Conservation (phyloP, 1,140 invertebrate species). For the Helicorthomorpha holstii region DNA sequence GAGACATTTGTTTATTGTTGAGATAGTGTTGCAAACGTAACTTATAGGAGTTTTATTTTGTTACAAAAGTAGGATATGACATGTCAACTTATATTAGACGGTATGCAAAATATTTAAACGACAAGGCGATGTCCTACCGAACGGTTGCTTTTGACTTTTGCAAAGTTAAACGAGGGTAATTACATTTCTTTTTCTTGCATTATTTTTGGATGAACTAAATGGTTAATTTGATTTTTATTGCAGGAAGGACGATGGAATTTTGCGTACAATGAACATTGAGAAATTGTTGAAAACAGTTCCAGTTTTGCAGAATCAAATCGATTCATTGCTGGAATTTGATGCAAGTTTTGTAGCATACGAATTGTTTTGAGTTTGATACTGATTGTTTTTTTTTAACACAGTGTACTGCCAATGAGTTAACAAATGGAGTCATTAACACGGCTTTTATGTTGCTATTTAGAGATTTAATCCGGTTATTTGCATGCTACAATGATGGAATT, state of each 20-base stretch:
- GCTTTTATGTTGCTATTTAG: constrained; percentile 96
- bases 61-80: constrained; percentile 68
- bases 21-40: neutral
- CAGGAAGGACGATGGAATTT: constrained; percentile 88
- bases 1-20: neutral
- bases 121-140: constrained; percentile 95
- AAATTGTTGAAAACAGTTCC: constrained; percentile 94
- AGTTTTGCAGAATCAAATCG: constrained; percentile 84
- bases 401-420: constrained; percentile 88
- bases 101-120: constrained; percentile 97
- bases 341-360: constrained; percentile 20
- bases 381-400: constrained; percentile 17
- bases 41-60: too few relatives aligned
- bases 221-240: constrained; percentile 15
- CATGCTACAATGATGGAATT: constrained; percentile 98
- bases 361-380: neutral
- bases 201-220: neutral
- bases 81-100: constrained; percentile 98
- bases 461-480: constrained; percentile 96
- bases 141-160: constrained; percentile 99
- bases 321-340: constrained; percentile 93
- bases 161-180: constrained; percentile 95
- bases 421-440: constrained; percentile 96
- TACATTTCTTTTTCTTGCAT: neutral
- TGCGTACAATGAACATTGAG: constrained; percentile 93